Conservation (phyloP, 2,797 vertebrate species). For the Lophotriccus pileatus region DNA sequence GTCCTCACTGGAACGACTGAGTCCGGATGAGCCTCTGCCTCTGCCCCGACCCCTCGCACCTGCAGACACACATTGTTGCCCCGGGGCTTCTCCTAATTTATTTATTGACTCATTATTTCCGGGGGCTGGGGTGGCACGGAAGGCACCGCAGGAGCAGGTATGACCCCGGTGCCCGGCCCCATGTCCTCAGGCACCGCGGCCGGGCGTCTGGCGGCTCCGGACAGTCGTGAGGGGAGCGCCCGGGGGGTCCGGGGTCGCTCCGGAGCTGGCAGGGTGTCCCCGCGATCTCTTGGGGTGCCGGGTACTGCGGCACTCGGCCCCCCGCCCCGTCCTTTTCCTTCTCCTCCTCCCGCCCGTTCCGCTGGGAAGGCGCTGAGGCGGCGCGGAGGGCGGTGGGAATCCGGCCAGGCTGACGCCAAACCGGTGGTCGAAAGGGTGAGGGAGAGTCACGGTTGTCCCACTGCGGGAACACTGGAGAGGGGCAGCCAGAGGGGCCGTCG, state of each 20-base stretch:
- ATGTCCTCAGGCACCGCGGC: neutral
- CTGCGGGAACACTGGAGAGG: too few relatives aligned
- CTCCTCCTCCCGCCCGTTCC: too few relatives aligned
- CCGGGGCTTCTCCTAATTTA: rapidly evolving
- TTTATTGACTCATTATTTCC: neutral
- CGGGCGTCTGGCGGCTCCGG: neutral
- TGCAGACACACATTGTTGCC: too few relatives aligned
- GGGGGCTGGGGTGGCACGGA: rapidly evolving
- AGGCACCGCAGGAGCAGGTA: neutral
- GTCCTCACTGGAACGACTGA: rapidly evolving
- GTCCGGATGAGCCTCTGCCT: neutral
- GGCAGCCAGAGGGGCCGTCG: too few relatives aligned
- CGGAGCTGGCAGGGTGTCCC: neutral
- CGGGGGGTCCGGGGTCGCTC: too few relatives aligned
- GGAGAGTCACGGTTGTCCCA: rapidly evolving
- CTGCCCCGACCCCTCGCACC: neutral
- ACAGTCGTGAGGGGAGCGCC: neutral
- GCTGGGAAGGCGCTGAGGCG: neutral
- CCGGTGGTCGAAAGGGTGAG: too few relatives aligned
- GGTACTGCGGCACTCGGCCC: too few relatives aligned
- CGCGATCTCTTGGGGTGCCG: neutral
- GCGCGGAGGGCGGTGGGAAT: neutral
- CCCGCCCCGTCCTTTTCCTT: too few relatives aligned
- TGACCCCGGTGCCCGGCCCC: rapidly evolving
- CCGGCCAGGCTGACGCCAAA: neutral